These are phyloP conservation scores for Stomatorhinus walkeri DNA, from an alignment of 2,797 vertebrate genomes.

Conservation along the genomic window DNA sequence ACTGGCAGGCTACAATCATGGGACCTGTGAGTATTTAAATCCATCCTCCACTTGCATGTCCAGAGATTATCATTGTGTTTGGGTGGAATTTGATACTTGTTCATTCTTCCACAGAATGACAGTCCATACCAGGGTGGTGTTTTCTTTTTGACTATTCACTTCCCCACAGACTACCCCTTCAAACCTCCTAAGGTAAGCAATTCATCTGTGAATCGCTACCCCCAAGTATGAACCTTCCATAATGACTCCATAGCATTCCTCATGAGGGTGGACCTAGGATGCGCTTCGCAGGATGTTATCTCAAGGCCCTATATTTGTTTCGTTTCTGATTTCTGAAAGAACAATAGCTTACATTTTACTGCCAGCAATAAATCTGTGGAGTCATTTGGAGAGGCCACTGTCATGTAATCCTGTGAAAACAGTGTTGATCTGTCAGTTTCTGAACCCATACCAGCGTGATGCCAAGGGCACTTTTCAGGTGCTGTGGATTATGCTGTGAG, in stretches of 20 bases:
- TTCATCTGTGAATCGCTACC: background rate
- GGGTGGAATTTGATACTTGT: background rate
- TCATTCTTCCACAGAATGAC: slow-evolving; percentile 50
- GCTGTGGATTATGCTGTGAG: background rate
- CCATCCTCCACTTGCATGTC: background rate
- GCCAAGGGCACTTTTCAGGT: background rate
- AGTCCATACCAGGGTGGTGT: slow-evolving; percentile 75
- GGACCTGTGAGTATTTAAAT: slow-evolving; percentile 64
- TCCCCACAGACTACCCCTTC: slow-evolving; percentile 78
- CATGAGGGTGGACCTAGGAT: background rate
- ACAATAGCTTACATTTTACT: background rate
- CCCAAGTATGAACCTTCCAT: background rate
- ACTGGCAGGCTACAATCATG: slow-evolving; percentile 98
- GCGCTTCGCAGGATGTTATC: background rate
- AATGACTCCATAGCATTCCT: background rate
- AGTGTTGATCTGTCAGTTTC: background rate
- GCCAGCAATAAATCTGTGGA: background rate
- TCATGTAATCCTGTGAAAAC: background rate
- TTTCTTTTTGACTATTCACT: slow-evolving; percentile 77
- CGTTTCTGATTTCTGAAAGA: background rate
- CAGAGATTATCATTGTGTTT: background rate
- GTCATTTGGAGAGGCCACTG: background rate
- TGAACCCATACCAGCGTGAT: background rate
- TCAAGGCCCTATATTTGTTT: background rate
- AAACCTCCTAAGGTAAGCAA: slow-evolving; percentile 70